Conservation (phyloP, 2,888 invertebrate species). For the Nemotelus pantherinus region DNA sequence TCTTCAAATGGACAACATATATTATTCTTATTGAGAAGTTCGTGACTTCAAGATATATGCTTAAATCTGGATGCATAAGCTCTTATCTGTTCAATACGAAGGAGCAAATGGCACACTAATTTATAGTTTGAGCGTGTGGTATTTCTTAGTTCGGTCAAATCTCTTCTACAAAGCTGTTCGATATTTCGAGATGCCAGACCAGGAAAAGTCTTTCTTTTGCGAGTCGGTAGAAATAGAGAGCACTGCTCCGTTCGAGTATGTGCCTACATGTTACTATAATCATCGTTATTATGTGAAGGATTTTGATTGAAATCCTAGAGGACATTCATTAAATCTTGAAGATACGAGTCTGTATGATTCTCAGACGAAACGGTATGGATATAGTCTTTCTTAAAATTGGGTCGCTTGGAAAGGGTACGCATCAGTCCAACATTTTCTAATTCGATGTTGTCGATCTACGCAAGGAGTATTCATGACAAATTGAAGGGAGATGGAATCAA, state of each 20-base stretch:
- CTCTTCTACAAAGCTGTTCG: neutral
- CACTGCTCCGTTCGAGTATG: neutral
- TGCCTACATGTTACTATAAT: neutral
- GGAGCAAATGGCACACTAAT: no score
- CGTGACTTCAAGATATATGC: no score
- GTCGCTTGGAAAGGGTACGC: neutral
- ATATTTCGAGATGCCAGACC: neutral
- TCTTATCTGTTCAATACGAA: no score
- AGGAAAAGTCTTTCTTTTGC: neutral
- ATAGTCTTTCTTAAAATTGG: conserved; percentile 16
- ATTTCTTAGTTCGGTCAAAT: neutral
- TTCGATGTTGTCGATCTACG: neutral
- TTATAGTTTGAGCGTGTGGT: no score
- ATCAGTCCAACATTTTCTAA: neutral
- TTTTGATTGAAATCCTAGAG: conserved; percentile 32
- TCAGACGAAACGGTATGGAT: neutral
- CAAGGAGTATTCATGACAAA: neutral
- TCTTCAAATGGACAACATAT: no score
- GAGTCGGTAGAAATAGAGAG: neutral
- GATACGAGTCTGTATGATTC: neutral
- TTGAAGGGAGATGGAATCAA: conserved; percentile 4
- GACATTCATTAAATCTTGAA: conserved; percentile 4
- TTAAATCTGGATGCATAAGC: no score
- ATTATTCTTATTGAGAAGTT: no score
- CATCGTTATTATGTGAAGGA: neutral